Percentiles rank a stretch among this genome's conserved stretches.
phyloP scores from a whole-genome alignment of 2,888 invertebrate species.

The Eudiplozoon nipponicum region DNA sequence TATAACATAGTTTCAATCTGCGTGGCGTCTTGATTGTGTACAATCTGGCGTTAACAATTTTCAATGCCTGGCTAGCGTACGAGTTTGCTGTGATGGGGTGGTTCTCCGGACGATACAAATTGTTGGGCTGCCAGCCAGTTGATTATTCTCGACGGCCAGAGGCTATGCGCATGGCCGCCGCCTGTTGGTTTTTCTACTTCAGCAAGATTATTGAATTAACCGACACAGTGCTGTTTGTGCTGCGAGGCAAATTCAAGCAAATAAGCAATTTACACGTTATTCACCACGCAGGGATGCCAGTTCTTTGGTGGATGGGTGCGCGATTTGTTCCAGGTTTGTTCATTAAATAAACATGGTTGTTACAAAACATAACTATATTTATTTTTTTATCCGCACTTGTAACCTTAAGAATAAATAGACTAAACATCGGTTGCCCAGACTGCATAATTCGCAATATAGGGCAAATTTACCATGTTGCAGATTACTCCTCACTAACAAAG shows the following conservation, averaged over 20 bases:
- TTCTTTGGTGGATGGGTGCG: constrained; percentile 19
- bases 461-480: too few species aligned
- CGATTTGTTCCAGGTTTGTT: constrained; percentile 15
- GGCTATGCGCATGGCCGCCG: constrained; percentile 31
- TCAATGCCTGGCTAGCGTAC: constrained; percentile 21
- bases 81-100: constrained; percentile 20
- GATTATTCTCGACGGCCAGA: constrained; percentile 42
- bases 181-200: constrained; percentile 24
- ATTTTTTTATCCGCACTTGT: constrained; percentile 17
- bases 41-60: constrained; percentile 19
- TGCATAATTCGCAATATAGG: too few species aligned
- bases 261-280: constrained; percentile 24
- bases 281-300: constrained; percentile 24
- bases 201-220: constrained; percentile 24
- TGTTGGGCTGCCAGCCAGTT: constrained; percentile 56
- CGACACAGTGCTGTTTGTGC: constrained; percentile 25
- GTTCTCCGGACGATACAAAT: constrained; percentile 36
- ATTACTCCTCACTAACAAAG: too few species aligned
- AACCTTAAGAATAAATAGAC: too few species aligned
- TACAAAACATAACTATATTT: background rate
- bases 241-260: constrained; percentile 22
- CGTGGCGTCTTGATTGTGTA: constrained; percentile 19
- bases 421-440: too few species aligned
- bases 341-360: too few species aligned
- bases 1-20: too few species aligned